Evolutionary conservation across 2,888 invertebrate genomes (phyloP).

Genomic region (Tetragonula carbonaria): DNA sequence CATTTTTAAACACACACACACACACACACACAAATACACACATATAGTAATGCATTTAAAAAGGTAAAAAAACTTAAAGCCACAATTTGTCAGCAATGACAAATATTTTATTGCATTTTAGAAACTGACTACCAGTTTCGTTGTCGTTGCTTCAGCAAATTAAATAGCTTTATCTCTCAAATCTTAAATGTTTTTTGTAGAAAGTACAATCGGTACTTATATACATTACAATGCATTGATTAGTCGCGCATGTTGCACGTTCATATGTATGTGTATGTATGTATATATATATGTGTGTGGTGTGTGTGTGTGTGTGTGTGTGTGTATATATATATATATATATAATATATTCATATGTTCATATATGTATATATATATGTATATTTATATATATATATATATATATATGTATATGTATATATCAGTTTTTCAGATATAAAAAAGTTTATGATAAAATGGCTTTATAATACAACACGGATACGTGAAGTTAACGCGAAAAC

Average conservation of each 20-base stretch:
- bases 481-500: constrained; percentile 47
- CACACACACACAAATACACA: neutral
- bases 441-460: constrained; percentile 55
- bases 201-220: constrained; percentile 45
- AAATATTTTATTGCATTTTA: constrained; percentile 64
- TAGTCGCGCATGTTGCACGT: constrained; percentile 46
- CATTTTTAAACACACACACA: constrained; percentile 13
- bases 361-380: neutral
- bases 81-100: constrained; percentile 43
- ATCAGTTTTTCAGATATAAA: constrained; percentile 60
- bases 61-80: constrained; percentile 42
- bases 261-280: constrained; percentile 51
- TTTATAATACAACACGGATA: constrained; percentile 58
- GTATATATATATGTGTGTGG: neutral
- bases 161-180: constrained; percentile 53
- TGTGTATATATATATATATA: too few species aligned
- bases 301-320: neutral
- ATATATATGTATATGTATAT: constrained; percentile 46
- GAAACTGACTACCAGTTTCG: constrained; percentile 59
- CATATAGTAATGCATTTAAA: constrained; percentile 34
- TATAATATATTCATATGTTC: too few species aligned
- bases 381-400: too few species aligned
- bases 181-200: constrained; percentile 45
- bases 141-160: constrained; percentile 57
- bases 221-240: constrained; percentile 53